Base-by-base conservation (phyloP, 2,888 invertebrate species). In the Ichneumon xanthorius region DNA sequence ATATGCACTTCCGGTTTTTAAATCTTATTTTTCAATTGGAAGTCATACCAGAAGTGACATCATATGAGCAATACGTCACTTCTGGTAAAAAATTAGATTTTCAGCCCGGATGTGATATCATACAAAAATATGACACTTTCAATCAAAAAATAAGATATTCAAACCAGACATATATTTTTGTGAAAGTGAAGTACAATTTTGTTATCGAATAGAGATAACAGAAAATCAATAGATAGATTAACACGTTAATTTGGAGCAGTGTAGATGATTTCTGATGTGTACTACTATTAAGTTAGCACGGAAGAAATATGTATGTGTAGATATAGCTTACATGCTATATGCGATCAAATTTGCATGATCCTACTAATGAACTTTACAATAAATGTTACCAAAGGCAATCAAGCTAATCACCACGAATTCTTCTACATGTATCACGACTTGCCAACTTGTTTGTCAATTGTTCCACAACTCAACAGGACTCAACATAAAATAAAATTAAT, bases 211-310 rank as follows among this genome's bases (percentile, higher is more conserved):
- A 48, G 0, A 75, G 63, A 19, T 26, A 40, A 26, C 3, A 40
- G 16, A 33, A 33, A 33, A 33, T 33, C 0, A 6, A 33, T 33
- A 6, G 0, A 33, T 6, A 33, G 5, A 5, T 33, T 33, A 6
- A 48, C 53, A 26, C 78, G 85, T 77, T 50, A 30, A 14, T 71
- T 53, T 71, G 16, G 50, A n/a, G n/a, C 50, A 50, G n/a, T 5
- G 4, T 16, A 16, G 6, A 50, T 50, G n/a, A n/a, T 4, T n/a
- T 14, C 3, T 1, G n/a, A 50, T n/a, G 6, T n/a, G 50, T 50
- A 50, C 2, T 2, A n/a, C 50, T 50, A n/a, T n/a, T 50, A 50
- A 50, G 40, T 11, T 40, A 7, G 2, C 40, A 40, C 11, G 2
- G 3, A 11, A 3, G 40, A 11, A 11, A 3, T 11, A 11, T 40